Base-by-base conservation (phyloP, 2,888 invertebrate genomes). In the Schizotus pectinicornis region DNA sequence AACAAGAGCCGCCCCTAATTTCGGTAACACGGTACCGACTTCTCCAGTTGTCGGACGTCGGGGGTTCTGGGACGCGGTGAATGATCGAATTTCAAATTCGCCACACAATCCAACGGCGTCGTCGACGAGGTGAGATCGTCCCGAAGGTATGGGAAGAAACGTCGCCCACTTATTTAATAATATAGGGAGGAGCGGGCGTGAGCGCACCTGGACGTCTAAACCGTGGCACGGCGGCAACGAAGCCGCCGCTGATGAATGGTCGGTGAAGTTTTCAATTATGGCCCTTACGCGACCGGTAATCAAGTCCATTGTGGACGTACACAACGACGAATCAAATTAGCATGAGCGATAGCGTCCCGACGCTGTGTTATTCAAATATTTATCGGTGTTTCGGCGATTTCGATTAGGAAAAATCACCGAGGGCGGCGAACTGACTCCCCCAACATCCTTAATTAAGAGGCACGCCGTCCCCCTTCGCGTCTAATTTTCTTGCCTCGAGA, bases 201-300 rank as follows among this genome's bases (percentile, higher is more conserved):
- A 50, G n/a, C 39, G 39, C 33, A 41, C 41, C 50, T 41, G 50
- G 41, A 34, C 7, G 42, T 14, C 13, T 7, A 9, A 11, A 13
- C 22, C 5, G 22, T 22, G 22, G 22, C 22, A n/a, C n/a, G 22
- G 22, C 22, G 22, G 3, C 22, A 22, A 22, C 22, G 22, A 22
- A 22, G 22, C 22, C 22, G 22, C 22, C 22, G 50, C 45, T 65
- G 65, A 65, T 62, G 61, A 62, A 65, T 63, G 57, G 61, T 52
- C 39, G 55, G 59, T 41, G 47, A 42, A 47, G 59, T 61, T 59
- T 65, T 63, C 63, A 62, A 63, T 65, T 63, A 65, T 61, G 54
- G 56, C 47, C 62, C 63, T 63, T 60, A 60, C 37, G 57, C 58
- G 65, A 56, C 35, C 43, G 45, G 46, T 46, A 46, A 53, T 53